Evolutionary conservation across 2,113 vertebrate species (phyloP).

Genomic region (Mesitornis unicolor): DNA sequence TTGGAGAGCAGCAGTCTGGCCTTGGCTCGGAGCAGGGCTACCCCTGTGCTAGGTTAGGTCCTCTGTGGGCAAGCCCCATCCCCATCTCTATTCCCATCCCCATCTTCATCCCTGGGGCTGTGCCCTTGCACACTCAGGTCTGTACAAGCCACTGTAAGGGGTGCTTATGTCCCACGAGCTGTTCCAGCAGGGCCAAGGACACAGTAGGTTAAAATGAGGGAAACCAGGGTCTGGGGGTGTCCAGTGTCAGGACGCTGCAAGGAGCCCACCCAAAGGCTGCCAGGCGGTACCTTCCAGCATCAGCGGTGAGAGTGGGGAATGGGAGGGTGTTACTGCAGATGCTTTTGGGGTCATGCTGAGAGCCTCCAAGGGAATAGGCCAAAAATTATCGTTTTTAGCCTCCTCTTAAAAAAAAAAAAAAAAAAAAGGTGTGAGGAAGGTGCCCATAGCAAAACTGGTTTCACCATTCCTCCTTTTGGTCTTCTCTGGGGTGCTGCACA

Average conservation of each 20-base stretch:
- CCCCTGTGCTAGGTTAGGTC: too few species aligned
- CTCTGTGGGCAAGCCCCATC: accelerated
- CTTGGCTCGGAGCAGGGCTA: background rate
- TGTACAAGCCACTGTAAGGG: too few species aligned
- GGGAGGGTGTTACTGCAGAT: background rate
- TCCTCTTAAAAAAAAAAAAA: background rate
- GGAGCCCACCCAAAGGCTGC: too few species aligned
- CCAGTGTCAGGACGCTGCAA: accelerated
- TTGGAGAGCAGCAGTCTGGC: accelerated
- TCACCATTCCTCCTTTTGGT: accelerated
- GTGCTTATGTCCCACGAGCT: accelerated
- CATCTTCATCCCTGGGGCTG: too few species aligned
- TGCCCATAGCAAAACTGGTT: background rate
- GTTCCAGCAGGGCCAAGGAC: background rate
- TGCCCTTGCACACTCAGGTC: too few species aligned
- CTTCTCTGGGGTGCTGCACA: background rate
- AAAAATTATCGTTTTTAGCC: background rate
- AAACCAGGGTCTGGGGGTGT: accelerated
- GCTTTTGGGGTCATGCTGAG: accelerated
- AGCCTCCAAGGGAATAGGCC: accelerated
- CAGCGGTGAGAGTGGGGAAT: background rate
- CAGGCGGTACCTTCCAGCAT: background rate
- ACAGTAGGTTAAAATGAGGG: background rate
- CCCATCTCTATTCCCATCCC: too few species aligned
- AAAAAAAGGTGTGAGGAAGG: background rate